Base-by-base conservation (phyloP, 2,888 invertebrate species). In the Cistogaster globosa region DNA sequence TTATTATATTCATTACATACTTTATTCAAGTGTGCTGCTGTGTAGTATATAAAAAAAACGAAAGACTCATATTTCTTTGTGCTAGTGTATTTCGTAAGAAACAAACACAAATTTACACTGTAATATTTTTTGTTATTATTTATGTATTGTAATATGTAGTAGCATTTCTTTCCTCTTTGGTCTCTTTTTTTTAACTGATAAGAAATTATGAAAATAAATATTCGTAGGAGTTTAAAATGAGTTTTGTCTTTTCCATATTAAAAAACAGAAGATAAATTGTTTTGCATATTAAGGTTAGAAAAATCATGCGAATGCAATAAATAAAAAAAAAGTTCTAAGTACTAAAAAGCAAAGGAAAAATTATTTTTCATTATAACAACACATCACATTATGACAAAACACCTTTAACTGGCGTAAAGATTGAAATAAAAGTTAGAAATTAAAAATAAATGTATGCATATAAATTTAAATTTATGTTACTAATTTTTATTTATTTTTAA, bases 181-280 rank as follows among this genome's bases (percentile, higher is more conserved):
- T n/a, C 16, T 57, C 32, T 72, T 58, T 58, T 53, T 38, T 51
- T 22, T 58, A 83, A 87, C 89, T 90, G 91, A 91, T 91, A 91
- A 91, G 90, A 90, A 87, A 87, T 87, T 83, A 88, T 89, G 89
- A 89, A 90, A 89, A 90, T 89, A 90, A 90, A 91, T 90, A 90
- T 87, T 86, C 87, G 81, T 89, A 88, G 88, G 89, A 89, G 90
- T 89, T 88, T 83, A 83, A 87, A 87, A 87, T 87, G 86, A 86
- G 82, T 87, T 87, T 87, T 87, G 2, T 63, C n/a, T 38, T 11
- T 53, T 18, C 3, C 20, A n/a, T 20, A 14, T 53, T 53, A 18
- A 48, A 48, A 48, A 16, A n/a, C n/a, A 2, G 42, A 75, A 68
- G 55, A 81, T 68, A 69, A 81, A 81, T 75, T 55, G 68, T 8